Conservation (phyloP, 2,113 vertebrate genomes). For the Turnix velox region DNA sequence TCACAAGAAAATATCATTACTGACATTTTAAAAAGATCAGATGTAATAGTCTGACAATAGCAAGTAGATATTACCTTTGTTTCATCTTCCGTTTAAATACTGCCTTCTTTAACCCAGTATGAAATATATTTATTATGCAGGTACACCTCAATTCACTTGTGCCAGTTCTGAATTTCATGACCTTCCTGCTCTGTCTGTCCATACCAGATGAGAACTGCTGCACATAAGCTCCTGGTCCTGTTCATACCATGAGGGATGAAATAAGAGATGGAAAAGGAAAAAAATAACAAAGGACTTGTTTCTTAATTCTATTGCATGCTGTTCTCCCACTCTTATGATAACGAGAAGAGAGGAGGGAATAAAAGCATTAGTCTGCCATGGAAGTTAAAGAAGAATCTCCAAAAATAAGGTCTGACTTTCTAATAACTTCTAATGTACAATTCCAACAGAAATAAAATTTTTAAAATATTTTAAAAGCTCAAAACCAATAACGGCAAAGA, state of each 20-base stretch:
- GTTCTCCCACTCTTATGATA: neutral
- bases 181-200: neutral
- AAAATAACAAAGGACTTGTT: neutral
- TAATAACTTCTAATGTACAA: neutral
- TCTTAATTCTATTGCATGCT: neutral
- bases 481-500: neutral
- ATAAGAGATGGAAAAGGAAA: neutral
- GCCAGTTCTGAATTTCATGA: neutral
- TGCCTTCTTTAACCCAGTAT: neutral
- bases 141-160: neutral
- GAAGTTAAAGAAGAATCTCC: neutral
- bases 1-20: conserved; percentile 12
- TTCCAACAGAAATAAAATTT: neutral
- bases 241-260: neutral
- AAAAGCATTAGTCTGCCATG: neutral
- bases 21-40: conserved; percentile 37
- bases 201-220: neutral
- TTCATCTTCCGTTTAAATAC: neutral
- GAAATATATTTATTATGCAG: neutral
- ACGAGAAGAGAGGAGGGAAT: accelerated
- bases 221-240: neutral
- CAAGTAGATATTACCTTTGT: neutral
- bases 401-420: neutral
- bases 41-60: neutral
- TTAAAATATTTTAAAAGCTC: neutral